These are phyloP conservation scores for Acanthosepion pharaonis DNA, from an alignment of 2,888 invertebrate species.

Conservation along the genomic window DNA sequence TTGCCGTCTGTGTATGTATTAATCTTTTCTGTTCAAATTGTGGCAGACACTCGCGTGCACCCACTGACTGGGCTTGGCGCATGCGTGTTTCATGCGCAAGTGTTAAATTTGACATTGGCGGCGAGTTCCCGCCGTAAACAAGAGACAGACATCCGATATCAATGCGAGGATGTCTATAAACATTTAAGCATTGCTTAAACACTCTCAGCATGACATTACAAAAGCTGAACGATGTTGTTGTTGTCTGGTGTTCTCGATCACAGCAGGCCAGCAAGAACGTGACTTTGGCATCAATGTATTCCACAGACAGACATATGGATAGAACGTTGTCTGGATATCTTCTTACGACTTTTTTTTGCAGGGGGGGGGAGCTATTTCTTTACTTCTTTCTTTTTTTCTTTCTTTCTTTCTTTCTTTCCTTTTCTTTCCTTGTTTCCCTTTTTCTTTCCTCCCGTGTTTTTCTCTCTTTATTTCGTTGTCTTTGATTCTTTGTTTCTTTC, in stretches of 20 bases:
- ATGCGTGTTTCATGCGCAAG: neutral
- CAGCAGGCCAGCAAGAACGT: neutral
- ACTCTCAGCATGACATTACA: conserved; percentile 13
- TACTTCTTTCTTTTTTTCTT: neutral
- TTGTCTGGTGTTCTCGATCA: neutral
- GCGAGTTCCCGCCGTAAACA: neutral
- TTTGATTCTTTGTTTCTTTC: neutral
- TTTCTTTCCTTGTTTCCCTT: too few relatives aligned
- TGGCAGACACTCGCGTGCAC: neutral
- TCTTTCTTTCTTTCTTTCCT: neutral
- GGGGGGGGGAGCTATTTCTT: neutral
- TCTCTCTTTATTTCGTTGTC: too few relatives aligned
- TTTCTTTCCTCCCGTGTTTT: too few relatives aligned
- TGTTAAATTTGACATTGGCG: neutral
- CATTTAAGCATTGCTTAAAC: neutral
- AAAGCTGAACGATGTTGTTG: neutral
- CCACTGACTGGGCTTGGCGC: neutral
- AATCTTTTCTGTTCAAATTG: too few relatives aligned
- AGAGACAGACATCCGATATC: neutral
- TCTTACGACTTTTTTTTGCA: neutral
- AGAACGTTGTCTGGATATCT: neutral
- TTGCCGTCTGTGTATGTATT: too few relatives aligned
- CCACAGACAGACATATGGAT: neutral
- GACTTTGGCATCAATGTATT: neutral
- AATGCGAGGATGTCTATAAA: neutral